A percentile compares a stretch with the other conserved stretches of the same genome.
Conservation (phyloP, 2,888 invertebrate species). For the Agriotes lineatus region DNA sequence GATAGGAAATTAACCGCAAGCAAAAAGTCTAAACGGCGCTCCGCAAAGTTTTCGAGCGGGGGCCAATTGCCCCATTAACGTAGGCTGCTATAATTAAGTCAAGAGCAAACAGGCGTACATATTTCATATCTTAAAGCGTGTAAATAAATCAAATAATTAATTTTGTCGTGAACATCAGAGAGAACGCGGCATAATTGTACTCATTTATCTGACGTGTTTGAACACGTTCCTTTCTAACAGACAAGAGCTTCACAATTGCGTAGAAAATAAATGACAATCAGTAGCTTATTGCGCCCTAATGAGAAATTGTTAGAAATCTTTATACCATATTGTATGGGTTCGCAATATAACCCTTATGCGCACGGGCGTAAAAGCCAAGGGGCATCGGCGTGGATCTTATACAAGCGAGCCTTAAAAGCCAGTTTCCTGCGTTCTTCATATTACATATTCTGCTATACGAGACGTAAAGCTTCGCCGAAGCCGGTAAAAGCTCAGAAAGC, state of each 20-base stretch:
- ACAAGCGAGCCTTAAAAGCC: constrained; percentile 43
- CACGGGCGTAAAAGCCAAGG: constrained; percentile 40
- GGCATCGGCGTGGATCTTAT: constrained; percentile 33
- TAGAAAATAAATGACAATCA: constrained; percentile 66
- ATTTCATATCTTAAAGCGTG: constrained; percentile 42
- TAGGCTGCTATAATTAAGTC: constrained; percentile 33
- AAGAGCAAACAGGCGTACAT: constrained; percentile 40
- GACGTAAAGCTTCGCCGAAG: constrained; percentile 64
- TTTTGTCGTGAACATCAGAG: constrained; percentile 42
- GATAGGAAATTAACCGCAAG: too few species aligned
- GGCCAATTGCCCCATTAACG: constrained; percentile 10
- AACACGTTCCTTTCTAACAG: constrained; percentile 56
- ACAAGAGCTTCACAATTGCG: constrained; percentile 64
- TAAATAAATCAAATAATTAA: constrained; percentile 48
- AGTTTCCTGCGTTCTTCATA: constrained; percentile 55
- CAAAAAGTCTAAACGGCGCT: background rate
- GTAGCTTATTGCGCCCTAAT: constrained; percentile 65
- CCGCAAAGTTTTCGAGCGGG: background rate
- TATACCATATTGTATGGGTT: constrained; percentile 52
- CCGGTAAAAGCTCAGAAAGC: constrained; percentile 69
- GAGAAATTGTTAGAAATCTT: constrained; percentile 67
- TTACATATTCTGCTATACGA: constrained; percentile 64
- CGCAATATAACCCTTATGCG: constrained; percentile 52
- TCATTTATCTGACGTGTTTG: constrained; percentile 64
- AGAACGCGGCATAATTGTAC: constrained; percentile 56